These are phyloP conservation scores for Thyatira batis DNA, from an alignment of 2,888 invertebrate species.

Conservation along the genomic window DNA sequence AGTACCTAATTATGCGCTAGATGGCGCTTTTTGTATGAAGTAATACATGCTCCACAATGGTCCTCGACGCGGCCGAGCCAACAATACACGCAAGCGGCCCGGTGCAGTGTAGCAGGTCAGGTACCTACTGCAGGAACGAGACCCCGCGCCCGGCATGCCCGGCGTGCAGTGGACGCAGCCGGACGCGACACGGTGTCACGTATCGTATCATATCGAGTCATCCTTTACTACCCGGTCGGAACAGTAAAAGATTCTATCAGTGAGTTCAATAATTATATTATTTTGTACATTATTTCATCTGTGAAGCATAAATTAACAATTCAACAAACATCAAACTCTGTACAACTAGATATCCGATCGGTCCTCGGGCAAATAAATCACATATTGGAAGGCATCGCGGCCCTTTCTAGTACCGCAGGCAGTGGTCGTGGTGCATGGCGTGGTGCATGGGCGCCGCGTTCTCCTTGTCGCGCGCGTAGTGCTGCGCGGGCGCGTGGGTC, in stretches of 20 bases:
- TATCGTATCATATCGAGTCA: too few species aligned
- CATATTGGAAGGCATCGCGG: conserved; percentile 11
- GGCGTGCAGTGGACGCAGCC: too few species aligned
- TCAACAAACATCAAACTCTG: conserved; percentile 23
- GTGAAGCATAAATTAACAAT: conserved; percentile 37
- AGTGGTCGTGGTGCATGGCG: conserved; percentile 71
- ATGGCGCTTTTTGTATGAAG: too few species aligned
- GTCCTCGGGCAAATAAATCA: conserved; percentile 10
- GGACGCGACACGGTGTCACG: too few species aligned
- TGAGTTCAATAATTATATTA: conserved; percentile 12
- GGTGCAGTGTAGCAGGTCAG: too few species aligned
- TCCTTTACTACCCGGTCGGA: too few species aligned
- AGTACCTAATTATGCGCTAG: too few species aligned
- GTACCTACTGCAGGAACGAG: too few species aligned
- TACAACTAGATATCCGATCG: background rate
- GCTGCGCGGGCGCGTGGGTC: conserved; percentile 33
- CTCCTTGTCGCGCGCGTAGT: conserved; percentile 70
- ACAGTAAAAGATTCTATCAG: background rate
- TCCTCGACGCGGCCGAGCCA: too few species aligned
- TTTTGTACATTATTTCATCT: conserved; percentile 39
- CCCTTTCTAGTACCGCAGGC: conserved; percentile 63
- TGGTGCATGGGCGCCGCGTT: conserved; percentile 71
- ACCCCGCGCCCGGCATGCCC: too few species aligned
- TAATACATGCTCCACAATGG: too few species aligned
- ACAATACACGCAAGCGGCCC: too few species aligned